Evolutionary conservation across 2,888 invertebrate genomes (phyloP), one percentile per base, ranked within the genome.

Genomic region (Rotaria sp.): DNA sequence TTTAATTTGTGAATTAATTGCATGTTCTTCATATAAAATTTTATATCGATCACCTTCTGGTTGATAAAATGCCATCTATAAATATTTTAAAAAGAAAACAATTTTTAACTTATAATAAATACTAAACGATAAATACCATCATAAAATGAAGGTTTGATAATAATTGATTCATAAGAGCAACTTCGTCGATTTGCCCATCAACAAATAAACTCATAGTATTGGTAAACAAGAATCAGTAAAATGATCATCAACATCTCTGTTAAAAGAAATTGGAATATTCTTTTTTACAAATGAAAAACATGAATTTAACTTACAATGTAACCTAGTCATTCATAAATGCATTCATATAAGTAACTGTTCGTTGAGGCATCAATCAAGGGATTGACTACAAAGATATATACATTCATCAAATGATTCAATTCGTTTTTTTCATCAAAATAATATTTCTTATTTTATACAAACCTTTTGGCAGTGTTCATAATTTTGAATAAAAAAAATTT

Each of bases 91-190:
- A 87, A 52, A 85, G 84, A 74, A 50, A 50, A 50, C 3, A 50
- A 15, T 15, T 15, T 50, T 45, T 11, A 13, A 50, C 48, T 15
- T 50, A 50, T 13, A 15, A 13, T 50, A 13, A 13, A 50, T 50
- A 13, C 15, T 15, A 50, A 13, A 50, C 10, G 13, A 50, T 15
- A 67, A 2, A 87, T 88, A 92, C 92, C 89, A 93, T 88, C n/a
- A 93, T 88, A 10, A 93, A 88, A 88, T 93, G 93, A 2, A 93
- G 89, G 88, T 93, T 93, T n/a, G 93, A 92, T 5, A 93, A 93
- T 48, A 93, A 89, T 4, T 92, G 92, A 89, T 93, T 93, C 92
- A 93, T 92, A 21, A 93, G 88, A 2, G 91, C 91, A 0, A 93
- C 91, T 88, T 93, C 93, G 13, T 90, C 90, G n/a, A 89, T 88